Percentiles rank a stretch among this genome's conserved stretches.
phyloP scores from a whole-genome alignment of 30 jellyfish, hydroid and myxozoan genomes.

The Cassiopea andromeda region DNA sequence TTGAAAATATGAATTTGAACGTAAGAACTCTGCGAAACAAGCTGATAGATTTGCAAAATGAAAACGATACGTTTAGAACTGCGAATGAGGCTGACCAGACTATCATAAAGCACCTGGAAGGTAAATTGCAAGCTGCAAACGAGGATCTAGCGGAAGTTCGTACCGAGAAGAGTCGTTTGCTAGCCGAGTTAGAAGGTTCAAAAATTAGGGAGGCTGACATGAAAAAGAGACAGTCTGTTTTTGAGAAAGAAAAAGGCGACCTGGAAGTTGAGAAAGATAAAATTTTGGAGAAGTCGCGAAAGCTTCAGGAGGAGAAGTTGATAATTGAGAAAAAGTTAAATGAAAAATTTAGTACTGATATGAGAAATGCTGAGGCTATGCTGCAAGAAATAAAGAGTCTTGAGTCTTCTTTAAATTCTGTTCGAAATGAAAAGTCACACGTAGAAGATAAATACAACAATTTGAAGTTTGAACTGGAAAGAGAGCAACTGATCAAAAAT shows the following conservation, averaged over 20 bases:
- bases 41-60: conserved; percentile 50
- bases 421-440: conserved; percentile 54
- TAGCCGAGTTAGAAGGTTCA: conserved; percentile 40
- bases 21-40: conserved; percentile 24
- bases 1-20: conserved; percentile 35
- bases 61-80: conserved; percentile 56
- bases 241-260: conserved; percentile 14
- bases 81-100: conserved; percentile 80
- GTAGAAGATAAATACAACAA: conserved; percentile 60
- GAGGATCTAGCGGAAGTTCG: not conserved
- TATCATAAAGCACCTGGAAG: conserved; percentile 60
- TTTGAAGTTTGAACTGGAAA: conserved; percentile 30
- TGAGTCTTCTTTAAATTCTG: conserved; percentile 58
- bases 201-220: conserved; percentile 23
- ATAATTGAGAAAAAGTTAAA: conserved; percentile 19
- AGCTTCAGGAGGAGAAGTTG: conserved; percentile 25
- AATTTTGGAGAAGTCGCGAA: not conserved
- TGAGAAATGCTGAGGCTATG: conserved; percentile 60
- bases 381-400: conserved; percentile 49
- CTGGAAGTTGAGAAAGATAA: conserved; percentile 10
- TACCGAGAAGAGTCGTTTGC: conserved; percentile 15
- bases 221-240: not conserved
- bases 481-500: not conserved
- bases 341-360: conserved; percentile 18
- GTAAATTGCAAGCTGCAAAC: conserved; percentile 4